Base-by-base conservation (phyloP, 2,113 vertebrate genomes). In the Hydrolagus affinis region DNA sequence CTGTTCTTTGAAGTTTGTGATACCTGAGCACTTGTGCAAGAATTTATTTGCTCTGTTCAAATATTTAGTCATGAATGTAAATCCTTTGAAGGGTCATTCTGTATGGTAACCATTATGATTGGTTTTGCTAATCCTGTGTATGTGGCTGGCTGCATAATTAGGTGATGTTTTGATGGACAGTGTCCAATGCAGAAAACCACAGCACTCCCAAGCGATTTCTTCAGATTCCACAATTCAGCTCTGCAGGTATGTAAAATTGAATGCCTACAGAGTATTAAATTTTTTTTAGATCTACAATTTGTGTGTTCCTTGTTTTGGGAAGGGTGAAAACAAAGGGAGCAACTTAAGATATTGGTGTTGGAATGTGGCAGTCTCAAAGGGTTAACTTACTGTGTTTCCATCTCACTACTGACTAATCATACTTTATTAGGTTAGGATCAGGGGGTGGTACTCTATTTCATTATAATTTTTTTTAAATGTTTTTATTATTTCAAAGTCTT, bases 31-130 rank as follows among this genome's bases (percentile, higher is more conserved):
- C 15, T 66, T 17, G 6, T 44, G 44, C 62, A 25, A 25, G 78
- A 83, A 83, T 83, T 25, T 64, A 83, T 30, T 83, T 83, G 25
- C 30, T 83, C 62, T 66, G 1, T 80, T 59, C 56, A 77, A 23
- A 77, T 77, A 23, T 77, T 72, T 72, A 21, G 23, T 62, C 77
- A 28, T 83, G 23, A 83, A 78, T 78, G 57, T 15, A 83, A 83
- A 83, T 66, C 59, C 60, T 17, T 64, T 23, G 17, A 4, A 23
- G 60, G n/a, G 62, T 7, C 73, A 83, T 68, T 83, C 78, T 30
- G 44, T 80, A 15, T 83, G 78, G 17, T 32, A 32, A 66, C 8
- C 9, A 66, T 83, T 32, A 66, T 17, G 8, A 80, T 80, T 80
- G 21, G 77, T 83, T 83, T 83, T 83, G 62, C 17, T 83, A 30